Evolutionary conservation across 2,113 vertebrate species (phyloP).

Genomic region (Rhizomys pruinosus): DNA sequence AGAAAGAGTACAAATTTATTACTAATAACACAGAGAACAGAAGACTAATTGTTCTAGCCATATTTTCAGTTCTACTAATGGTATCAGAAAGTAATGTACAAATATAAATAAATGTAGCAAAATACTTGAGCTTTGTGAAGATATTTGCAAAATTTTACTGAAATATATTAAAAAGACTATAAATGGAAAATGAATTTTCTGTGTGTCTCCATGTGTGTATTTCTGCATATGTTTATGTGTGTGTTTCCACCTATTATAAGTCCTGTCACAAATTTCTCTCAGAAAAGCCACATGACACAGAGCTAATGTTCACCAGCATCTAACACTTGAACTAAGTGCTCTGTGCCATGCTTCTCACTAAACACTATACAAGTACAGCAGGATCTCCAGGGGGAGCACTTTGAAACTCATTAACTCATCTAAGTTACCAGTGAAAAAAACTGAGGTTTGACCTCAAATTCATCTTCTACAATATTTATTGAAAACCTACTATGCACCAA

Average conservation of each 20-base stretch:
- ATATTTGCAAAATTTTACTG: too few species aligned
- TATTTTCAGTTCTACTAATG: too few species aligned
- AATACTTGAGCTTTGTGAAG: too few species aligned
- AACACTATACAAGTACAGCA: background rate
- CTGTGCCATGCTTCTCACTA: background rate
- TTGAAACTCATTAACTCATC: background rate
- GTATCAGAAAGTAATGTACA: too few species aligned
- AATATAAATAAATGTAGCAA: too few species aligned
- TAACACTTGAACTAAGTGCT: background rate
- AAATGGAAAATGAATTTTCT: too few species aligned
- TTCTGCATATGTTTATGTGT: too few species aligned
- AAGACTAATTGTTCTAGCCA: too few species aligned
- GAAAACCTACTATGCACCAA: background rate
- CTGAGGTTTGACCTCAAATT: slow-evolving; percentile 11
- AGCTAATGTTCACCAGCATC: background rate
- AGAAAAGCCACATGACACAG: slow-evolving; percentile 70
- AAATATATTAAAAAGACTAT: too few species aligned
- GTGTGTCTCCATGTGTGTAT: too few species aligned
- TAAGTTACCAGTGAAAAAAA: background rate
- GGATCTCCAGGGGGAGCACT: background rate
- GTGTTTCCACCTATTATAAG: background rate
- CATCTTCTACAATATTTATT: background rate
- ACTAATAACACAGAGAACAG: too few species aligned
- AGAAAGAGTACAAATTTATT: too few species aligned
- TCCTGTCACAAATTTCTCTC: slow-evolving; percentile 79